Evolutionary conservation across 2,888 invertebrate species (phyloP), one percentile per base, ranked within the genome.

Genomic region (Loripinus fragilis): DNA sequence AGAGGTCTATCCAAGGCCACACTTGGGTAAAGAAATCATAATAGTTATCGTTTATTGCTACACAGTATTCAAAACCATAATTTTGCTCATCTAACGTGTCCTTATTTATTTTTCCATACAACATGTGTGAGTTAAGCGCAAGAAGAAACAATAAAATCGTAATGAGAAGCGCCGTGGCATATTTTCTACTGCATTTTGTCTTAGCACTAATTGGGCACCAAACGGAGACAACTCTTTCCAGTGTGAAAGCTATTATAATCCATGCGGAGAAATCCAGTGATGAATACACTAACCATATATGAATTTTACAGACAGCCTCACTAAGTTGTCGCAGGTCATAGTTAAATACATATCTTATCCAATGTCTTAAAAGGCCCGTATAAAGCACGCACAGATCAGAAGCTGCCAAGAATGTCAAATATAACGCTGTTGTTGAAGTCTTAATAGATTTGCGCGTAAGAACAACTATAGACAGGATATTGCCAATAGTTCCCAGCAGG

Each of bases 221-320:
- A 2, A 89, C 88, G 10, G 89, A 86, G 2, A 91, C 68, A 2
- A 89, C 86, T 23, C 91, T 76, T 67, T 91, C 91, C n/a, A 89
- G 60, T 5, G 91, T 91, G 33, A 92, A 89, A n/a, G 87, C 86
- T 50, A 90, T 89, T 17, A 92, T 80, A 20, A 91, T 86, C 92
- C 92, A 92, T 0, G 89, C 89, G 7, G 90, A 90, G 33, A 87
- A 85, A 71, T 91, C 87, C 0, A 90, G 74, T 8, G 88, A 84
- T 30, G 82, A 80, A 67, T 91, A n/a, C n/a, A n/a, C n/a, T n/a
- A n/a, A n/a, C n/a, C n/a, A n/a, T n/a, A n/a, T n/a, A n/a, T n/a
- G n/a, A 2, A 89, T 66, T 78, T 90, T 88, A 60, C 90, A 90
- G 0, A 72, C 77, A 3, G 76, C 68, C 17, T 64, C 66, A 38